A percentile compares a stretch with the other conserved stretches of the same genome.
phyloP scores from a whole-genome alignment of 2,113 vertebrate genomes.

The Chaenogobius annularis region DNA sequence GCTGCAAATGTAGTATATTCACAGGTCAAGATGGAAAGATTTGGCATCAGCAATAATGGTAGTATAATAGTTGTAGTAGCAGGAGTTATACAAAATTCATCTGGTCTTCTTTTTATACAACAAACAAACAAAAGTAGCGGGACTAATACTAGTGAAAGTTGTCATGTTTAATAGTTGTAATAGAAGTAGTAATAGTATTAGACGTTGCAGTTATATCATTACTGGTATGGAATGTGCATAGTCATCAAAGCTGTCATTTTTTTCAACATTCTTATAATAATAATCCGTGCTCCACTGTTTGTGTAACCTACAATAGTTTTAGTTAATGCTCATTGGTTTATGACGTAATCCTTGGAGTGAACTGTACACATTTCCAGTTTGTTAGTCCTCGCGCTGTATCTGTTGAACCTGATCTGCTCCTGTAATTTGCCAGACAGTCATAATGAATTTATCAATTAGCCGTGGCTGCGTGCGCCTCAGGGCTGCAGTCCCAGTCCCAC shows the following conservation, averaged over 20 bases:
- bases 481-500: slow-evolving; percentile 46
- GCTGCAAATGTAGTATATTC: not conserved
- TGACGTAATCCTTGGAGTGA: slow-evolving; percentile 5
- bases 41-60: not conserved
- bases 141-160: not conserved
- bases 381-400: slow-evolving; percentile 12
- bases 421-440: slow-evolving; percentile 48
- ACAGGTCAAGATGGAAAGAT: too few relatives aligned
- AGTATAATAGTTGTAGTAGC: not conserved
- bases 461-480: slow-evolving; percentile 33
- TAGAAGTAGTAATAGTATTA: not conserved
- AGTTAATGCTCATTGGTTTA: not conserved
- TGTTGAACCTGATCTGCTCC: slow-evolving; percentile 39
- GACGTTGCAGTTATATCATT: not conserved
- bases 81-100: too few relatives aligned
- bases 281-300: too few relatives aligned
- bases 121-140: too few relatives aligned
- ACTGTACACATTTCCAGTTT: slow-evolving; percentile 7
- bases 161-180: not conserved
- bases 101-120: too few relatives aligned
- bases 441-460: slow-evolving; percentile 67
- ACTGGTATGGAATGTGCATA: not conserved
- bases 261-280: too few relatives aligned
- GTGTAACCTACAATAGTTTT: not conserved
- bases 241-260: not conserved